Conservation (phyloP, 1,140 invertebrate genomes). For the Calosoma granatense region DNA sequence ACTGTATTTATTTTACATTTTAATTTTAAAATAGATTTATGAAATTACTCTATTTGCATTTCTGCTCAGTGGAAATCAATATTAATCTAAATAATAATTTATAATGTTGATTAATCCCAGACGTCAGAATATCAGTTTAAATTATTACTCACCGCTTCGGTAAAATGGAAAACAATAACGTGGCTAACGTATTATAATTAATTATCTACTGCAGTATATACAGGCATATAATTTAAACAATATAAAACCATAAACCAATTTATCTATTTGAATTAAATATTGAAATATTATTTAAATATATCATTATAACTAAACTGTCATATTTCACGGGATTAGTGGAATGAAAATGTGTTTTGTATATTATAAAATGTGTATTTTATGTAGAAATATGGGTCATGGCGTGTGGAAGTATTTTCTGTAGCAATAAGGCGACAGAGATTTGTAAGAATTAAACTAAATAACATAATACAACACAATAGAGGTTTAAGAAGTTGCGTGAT, state of each 20-base stretch:
- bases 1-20: background rate
- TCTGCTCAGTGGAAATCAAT: background rate
- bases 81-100: background rate
- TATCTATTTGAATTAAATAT: too few relatives aligned
- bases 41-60: background rate
- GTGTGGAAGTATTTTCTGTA: background rate
- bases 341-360: background rate
- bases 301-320: background rate
- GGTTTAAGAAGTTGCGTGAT: background rate
- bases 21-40: background rate
- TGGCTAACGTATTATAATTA: too few relatives aligned
- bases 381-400: background rate
- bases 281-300: too few relatives aligned
- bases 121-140: background rate
- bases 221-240: too few relatives aligned
- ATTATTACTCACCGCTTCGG: too few relatives aligned
- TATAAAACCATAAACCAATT: too few relatives aligned
- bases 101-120: background rate
- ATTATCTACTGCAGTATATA: too few relatives aligned
- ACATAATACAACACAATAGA: too few relatives aligned
- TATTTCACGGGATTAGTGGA: too few relatives aligned
- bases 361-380: background rate
- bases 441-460: too few relatives aligned
- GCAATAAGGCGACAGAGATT: background rate
- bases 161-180: too few relatives aligned